Evolutionary conservation across 1,140 invertebrate species (phyloP).

Genomic region (Pseudoatta argentina): DNA sequence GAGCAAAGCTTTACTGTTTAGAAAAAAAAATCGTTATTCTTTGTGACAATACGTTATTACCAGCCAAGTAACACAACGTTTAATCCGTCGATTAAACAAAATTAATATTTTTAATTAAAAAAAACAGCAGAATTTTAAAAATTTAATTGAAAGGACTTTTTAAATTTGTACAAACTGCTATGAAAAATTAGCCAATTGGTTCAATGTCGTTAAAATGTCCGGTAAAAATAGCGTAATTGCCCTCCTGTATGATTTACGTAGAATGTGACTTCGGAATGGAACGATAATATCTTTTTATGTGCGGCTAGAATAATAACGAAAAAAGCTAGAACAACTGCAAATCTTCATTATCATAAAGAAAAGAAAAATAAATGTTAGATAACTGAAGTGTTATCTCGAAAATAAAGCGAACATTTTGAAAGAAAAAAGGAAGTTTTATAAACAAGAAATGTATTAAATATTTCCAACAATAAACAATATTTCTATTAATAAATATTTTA

Average conservation of each 20-base stretch:
- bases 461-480: neutral
- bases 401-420: neutral
- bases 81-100: neutral
- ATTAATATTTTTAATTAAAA: neutral
- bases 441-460: neutral
- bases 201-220: neutral
- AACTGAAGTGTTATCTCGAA: neutral
- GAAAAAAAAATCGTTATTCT: slow-evolving; percentile 40
- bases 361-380: neutral
- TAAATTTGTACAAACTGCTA: neutral
- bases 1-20: slow-evolving; percentile 21
- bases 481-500: neutral
- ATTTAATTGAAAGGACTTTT: neutral
- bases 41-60: neutral
- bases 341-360: slow-evolving; percentile 11
- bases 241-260: slow-evolving; percentile 25
- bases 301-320: slow-evolving; percentile 38
- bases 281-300: slow-evolving; percentile 46
- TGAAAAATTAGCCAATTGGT: neutral
- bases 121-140: neutral
- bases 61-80: neutral
- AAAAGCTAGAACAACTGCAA: slow-evolving; percentile 18
- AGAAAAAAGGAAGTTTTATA: neutral
- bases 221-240: neutral
- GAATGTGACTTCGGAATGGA: neutral